phyloP scores from a whole-genome alignment of 2,888 invertebrate genomes.

The Himalopsyche kuldschensis region DNA sequence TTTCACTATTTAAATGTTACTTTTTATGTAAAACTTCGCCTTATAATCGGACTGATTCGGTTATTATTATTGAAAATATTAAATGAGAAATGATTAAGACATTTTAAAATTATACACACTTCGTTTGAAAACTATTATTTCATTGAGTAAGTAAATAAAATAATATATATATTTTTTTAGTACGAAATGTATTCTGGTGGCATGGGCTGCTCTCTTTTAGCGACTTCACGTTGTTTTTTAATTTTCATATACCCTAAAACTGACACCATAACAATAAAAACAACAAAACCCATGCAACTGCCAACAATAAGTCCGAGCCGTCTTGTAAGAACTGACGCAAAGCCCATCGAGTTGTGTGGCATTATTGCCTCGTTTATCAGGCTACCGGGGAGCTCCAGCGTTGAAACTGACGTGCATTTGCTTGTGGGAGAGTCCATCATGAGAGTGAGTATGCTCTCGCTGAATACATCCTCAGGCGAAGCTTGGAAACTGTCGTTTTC shows the following conservation, averaged over 20 bases:
- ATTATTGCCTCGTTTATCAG: conserved; percentile 59
- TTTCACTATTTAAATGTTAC: too few species aligned
- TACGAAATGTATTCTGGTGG: conserved; percentile 83
- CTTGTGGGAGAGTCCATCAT: conserved; percentile 73
- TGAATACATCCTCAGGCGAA: conserved; percentile 64
- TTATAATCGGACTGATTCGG: too few species aligned
- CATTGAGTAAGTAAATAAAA: too few species aligned
- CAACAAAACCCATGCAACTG: conserved; percentile 82
- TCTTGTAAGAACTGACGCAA: conserved; percentile 76
- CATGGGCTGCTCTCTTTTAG: conserved; percentile 67
- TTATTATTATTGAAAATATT: too few species aligned
- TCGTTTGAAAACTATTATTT: too few species aligned
- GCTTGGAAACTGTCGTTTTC: conserved; percentile 49
- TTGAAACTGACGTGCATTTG: conserved; percentile 76
- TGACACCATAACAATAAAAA: conserved; percentile 83
- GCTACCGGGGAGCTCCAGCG: conserved; percentile 71
- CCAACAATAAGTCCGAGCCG: conserved; percentile 84
- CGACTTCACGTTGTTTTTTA: conserved; percentile 77
- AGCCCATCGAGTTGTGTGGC: conserved; percentile 68
- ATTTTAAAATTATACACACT: too few species aligned
- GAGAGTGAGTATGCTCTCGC: conserved; percentile 58
- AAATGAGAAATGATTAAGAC: not conserved
- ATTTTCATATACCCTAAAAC: conserved; percentile 82
- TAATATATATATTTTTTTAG: conserved; percentile 1
- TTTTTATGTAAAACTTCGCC: too few species aligned